phyloP scores from a whole-genome alignment of 2,797 vertebrate genomes.

The Sylvilagus floridanus region DNA sequence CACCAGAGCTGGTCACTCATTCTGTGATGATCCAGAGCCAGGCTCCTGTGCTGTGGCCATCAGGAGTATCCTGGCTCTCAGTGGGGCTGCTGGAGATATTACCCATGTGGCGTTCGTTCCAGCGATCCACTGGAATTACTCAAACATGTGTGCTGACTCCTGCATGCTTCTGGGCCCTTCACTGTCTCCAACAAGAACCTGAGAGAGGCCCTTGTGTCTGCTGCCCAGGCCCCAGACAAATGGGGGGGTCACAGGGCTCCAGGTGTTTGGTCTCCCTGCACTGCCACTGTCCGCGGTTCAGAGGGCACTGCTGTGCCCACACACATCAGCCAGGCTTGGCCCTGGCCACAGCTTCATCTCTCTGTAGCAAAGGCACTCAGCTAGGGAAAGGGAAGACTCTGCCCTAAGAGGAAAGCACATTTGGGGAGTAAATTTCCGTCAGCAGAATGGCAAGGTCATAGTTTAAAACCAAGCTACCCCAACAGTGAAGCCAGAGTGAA shows the following conservation, averaged over 20 bases:
- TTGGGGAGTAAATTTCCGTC: neutral
- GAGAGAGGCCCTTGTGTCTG: neutral
- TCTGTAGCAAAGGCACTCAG: neutral
- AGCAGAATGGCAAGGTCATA: neutral
- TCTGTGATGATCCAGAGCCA: neutral
- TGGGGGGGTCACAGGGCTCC: neutral
- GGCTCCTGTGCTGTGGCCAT: neutral
- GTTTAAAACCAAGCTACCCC: neutral
- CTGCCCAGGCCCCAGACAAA: neutral
- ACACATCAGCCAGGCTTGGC: neutral
- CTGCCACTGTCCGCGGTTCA: neutral
- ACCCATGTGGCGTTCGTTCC: neutral
- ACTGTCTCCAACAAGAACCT: neutral
- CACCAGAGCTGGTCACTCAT: too few species aligned
- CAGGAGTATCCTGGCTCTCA: accelerated
- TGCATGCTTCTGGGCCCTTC: neutral
- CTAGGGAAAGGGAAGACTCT: neutral
- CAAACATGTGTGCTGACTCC: too few species aligned
- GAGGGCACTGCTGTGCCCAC: neutral
- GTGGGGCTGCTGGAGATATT: neutral
- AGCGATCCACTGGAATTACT: neutral
- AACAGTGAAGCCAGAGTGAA: neutral
- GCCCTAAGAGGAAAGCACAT: neutral
- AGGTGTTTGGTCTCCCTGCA: neutral
- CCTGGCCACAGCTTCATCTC: neutral